Base-by-base conservation (phyloP, 2,797 vertebrate species). In the Hippocampus kuda region DNA sequence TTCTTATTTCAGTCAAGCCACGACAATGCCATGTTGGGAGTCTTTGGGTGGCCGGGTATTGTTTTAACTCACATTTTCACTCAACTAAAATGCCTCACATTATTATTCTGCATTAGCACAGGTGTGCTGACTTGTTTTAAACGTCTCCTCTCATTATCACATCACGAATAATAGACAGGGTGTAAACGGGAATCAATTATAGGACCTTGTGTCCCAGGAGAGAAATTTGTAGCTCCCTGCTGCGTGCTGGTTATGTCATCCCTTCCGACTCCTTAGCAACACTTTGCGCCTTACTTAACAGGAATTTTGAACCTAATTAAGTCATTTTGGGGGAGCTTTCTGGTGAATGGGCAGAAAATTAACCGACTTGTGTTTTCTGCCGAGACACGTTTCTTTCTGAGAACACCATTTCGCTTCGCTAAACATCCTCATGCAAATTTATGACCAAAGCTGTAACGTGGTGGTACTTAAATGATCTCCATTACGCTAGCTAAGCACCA, bases 201-300 rank as follows among this genome's bases (percentile, higher is more conserved):
- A 75, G 69, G 74, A 70, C 46, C 65, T 24, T 77, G 6, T 72
- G 75, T 85, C 83, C 84, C 83, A 30, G 68, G 79, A 83, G 84
- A 76, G 79, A 72, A 78, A 79, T 84, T 27, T 75, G 81, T 80
- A 70, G 82, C 77, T 82, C 82, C 84, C 84, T 75, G 83, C 84
- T 85, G 82, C 70, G 85, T 75, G 70, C 73, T 74, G 77, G 84
- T 89, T 89, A 89, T 89, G 87, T 89, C 86, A 89, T 88, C 66
- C 75, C 80, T 81, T 56, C 79, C 71, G 72, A 82, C 79, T 79
- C 75, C 66, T 77, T 72, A 66, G 76, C 72, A 67, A 64, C 67
- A 68, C 78, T 77, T 66, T 76, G 73, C 12, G 56, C 64, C 84
- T 77, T 72, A 79, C 66, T 82, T 77, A 85, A 79, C 73, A 26